phyloP scores from a whole-genome alignment of 2,888 invertebrate species.

The Seira sanloemensis region DNA sequence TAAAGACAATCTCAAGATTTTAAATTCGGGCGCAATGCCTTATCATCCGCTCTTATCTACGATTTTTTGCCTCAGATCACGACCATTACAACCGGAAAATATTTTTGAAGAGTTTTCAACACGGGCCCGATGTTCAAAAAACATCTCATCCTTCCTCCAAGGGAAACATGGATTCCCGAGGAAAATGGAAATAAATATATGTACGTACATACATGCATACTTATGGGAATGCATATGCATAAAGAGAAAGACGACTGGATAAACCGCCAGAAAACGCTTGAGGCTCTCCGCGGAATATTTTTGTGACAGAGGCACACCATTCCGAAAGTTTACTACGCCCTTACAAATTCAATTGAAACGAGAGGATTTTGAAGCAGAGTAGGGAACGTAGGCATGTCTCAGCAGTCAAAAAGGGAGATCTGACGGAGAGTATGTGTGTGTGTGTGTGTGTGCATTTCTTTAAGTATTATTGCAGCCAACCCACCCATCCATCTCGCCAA shows the following conservation, averaged over 20 bases:
- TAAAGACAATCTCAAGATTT: too few relatives aligned
- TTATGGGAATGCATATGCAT: too few relatives aligned
- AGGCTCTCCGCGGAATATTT: neutral
- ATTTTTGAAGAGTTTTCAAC: too few relatives aligned
- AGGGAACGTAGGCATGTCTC: neutral
- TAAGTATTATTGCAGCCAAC: neutral
- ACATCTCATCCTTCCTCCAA: slow-evolving; percentile 6
- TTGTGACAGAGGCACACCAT: neutral
- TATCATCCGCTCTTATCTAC: too few relatives aligned
- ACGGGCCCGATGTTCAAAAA: neutral
- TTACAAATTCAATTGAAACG: neutral
- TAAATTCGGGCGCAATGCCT: too few relatives aligned
- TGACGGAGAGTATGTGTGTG: too few relatives aligned
- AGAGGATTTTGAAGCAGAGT: neutral
- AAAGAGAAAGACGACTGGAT: neutral
- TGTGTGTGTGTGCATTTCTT: too few relatives aligned
- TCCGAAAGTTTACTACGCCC: too few relatives aligned
- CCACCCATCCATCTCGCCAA: neutral
- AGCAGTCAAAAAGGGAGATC: too few relatives aligned
- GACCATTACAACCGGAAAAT: too few relatives aligned
- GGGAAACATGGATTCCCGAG: slow-evolving; percentile 10
- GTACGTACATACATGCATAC: too few relatives aligned
- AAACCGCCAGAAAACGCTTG: neutral
- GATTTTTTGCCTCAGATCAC: too few relatives aligned
- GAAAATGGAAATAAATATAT: slow-evolving; percentile 20